These are phyloP conservation scores for Sarcophilus harrisii DNA, from an alignment of 2,797 vertebrate species.

Conservation along the genomic window DNA sequence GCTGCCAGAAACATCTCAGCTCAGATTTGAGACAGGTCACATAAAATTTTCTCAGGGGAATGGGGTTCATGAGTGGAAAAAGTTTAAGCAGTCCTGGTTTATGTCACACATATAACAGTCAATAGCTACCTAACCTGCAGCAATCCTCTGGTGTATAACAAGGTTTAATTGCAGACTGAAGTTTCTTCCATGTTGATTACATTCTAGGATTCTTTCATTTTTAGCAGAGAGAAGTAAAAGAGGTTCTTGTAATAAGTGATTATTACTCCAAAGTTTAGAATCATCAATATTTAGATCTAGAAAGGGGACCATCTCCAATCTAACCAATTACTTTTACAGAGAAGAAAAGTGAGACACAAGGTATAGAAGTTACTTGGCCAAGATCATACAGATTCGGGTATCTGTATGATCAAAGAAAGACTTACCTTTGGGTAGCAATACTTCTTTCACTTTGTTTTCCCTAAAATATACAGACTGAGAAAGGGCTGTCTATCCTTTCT, in stretches of 20 bases:
- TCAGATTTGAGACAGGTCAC: too few relatives aligned
- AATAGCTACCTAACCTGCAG: not conserved
- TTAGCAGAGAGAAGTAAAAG: not conserved
- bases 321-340: not conserved
- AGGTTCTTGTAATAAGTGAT: not conserved
- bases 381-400: not conserved
- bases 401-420: not conserved
- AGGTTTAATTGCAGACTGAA: not conserved
- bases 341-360: not conserved
- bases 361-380: not conserved
- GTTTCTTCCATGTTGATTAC: not conserved
- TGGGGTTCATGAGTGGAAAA: too few relatives aligned
- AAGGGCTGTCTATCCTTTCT: not conserved
- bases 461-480: not conserved
- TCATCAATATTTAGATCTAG: not conserved
- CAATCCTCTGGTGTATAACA: not conserved
- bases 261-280: not conserved
- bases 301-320: not conserved
- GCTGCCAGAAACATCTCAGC: too few relatives aligned
- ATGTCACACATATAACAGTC: not conserved
- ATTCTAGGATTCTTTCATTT: not conserved
- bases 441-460: not conserved
- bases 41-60: too few relatives aligned
- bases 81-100: too few relatives aligned
- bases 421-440: not conserved